Conservation (phyloP, 2,797 vertebrate genomes). For the Rhynchotus rufescens region DNA sequence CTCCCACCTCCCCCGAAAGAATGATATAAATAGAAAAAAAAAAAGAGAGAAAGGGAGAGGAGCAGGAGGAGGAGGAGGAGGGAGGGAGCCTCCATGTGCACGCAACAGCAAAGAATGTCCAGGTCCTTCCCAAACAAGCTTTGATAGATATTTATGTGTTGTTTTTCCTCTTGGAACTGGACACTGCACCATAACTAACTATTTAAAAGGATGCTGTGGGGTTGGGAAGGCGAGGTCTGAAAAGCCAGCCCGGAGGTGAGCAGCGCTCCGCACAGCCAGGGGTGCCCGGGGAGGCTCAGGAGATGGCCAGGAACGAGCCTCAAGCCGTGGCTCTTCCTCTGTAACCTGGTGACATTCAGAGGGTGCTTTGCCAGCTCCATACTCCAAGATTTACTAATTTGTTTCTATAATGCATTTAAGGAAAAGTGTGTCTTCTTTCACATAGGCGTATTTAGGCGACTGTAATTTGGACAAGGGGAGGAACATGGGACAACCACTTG, state of each 20-base stretch:
- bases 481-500: conserved; percentile 87
- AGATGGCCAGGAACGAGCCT: neutral
- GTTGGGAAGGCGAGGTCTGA: neutral
- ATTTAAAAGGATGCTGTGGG: neutral
- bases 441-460: conserved; percentile 80
- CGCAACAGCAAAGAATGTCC: neutral
- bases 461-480: conserved; percentile 82
- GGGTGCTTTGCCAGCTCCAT: fast-evolving
- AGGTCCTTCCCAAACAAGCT: neutral
- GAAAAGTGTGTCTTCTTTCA: conserved; percentile 86
- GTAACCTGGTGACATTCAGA: fast-evolving
- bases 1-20: neutral
- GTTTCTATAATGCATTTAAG: conserved; percentile 87
- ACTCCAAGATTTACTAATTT: neutral
- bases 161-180: neutral
- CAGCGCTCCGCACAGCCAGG: neutral
- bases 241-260: fast-evolving
- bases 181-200: neutral
- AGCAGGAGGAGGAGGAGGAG: neutral
- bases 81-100: neutral
- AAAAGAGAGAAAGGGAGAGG: neutral
- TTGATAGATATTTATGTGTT: neutral
- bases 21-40: neutral
- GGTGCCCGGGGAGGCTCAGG: too few species aligned
- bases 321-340: neutral